Base-by-base conservation (phyloP, 2,797 vertebrate genomes). In the Falco novaeseelandiae region DNA sequence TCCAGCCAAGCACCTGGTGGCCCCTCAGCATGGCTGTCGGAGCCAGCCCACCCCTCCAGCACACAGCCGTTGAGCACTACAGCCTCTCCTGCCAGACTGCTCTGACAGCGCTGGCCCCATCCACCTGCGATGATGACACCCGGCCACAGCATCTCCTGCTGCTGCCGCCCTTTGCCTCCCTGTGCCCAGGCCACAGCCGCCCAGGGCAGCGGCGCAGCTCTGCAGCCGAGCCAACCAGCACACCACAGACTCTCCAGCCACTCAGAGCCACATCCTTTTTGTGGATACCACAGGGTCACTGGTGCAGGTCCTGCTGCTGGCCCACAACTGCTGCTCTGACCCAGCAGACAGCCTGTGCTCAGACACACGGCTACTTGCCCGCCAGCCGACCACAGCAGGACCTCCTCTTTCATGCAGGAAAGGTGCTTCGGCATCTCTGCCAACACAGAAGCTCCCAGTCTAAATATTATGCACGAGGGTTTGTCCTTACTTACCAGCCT, bases 21-120 rank as follows among this genome's bases (percentile, higher is more conserved):
- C 44, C 48, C 15, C 40, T 17, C n/a, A 21, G 44, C 30, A 3
- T 44, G 65, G 55, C 16, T 5, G 25, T 8, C 5, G 29, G 27
- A 20, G 52, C 52, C 77, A 54, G 62, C 46, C 51, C 5, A 6
- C 29, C n/a, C 14, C 21, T 29, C 23, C 46, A 25, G 63, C 11
- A 0, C 48, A n/a, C 2, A 8, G 29, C 36, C 7, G 18, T 5
- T 5, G 3, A 52, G 21, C 54, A 14, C 29, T 1, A 32, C 22
- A 0, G 38, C 63, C 26, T 23, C 42, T 48, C 63, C 42, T 4
- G 42, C 46, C 46, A 22, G 21, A 48, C 46, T 22, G 46, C 46
- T 48, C 46, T 11, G 20, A 48, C 46, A 23, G 67, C 16, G 3
- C 72, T 3, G 1, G 17, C 42, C 62, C n/a, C 78, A 27, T 23